Conservation (phyloP, 2,113 vertebrate species). For the Trachemys scripta region DNA sequence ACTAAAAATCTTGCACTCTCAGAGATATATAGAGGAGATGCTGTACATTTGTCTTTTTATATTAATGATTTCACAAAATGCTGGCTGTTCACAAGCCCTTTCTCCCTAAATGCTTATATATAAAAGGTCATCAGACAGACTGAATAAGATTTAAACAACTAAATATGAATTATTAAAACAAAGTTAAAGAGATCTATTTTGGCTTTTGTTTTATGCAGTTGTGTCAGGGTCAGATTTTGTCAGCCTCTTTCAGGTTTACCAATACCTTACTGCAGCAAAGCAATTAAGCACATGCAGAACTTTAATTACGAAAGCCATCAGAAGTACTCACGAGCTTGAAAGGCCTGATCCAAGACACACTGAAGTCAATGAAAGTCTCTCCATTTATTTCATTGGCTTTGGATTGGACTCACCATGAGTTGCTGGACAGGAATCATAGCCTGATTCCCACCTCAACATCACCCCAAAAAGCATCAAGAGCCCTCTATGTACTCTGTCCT, state of each 20-base stretch:
- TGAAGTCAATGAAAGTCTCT: neutral
- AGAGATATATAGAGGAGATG: neutral
- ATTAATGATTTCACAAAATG: neutral
- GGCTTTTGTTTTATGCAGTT: neutral
- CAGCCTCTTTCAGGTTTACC: neutral
- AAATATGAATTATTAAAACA: neutral
- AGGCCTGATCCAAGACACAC: neutral
- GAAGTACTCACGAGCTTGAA: neutral
- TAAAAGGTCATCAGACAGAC: neutral
- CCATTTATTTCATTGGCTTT: neutral
- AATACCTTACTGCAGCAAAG: neutral
- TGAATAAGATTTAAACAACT: neutral
- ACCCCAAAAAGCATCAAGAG: neutral
- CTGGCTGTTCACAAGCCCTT: neutral
- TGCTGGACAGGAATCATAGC: neutral
- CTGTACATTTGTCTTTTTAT: neutral
- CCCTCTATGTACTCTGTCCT: neutral
- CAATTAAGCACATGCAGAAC: neutral
- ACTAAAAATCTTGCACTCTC: neutral
- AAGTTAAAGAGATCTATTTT: neutral
- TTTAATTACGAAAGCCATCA: neutral
- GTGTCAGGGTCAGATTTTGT: neutral
- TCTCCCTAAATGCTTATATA: neutral
- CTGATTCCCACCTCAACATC: neutral
- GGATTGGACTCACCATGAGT: neutral